Percentiles rank a stretch among this genome's conserved stretches.
Conservation (phyloP, 2,888 invertebrate species). For the Diploptera punctata region DNA sequence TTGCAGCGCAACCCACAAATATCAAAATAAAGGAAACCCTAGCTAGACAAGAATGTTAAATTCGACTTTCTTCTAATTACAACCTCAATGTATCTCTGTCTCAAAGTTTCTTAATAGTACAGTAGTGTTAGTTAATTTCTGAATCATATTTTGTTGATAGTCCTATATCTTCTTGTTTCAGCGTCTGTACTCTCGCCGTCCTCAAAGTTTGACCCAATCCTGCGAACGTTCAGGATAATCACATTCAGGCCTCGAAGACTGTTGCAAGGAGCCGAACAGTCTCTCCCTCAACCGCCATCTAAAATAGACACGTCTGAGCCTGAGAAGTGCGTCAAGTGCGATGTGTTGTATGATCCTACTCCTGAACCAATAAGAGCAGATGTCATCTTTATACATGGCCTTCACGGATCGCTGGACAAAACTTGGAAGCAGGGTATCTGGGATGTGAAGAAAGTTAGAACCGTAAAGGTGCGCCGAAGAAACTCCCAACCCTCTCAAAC, state of each 20-base stretch:
- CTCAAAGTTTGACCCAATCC: conserved; percentile 35
- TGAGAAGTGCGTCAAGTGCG: conserved; percentile 54
- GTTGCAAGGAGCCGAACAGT: neutral
- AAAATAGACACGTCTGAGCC: conserved; percentile 41
- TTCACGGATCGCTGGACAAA: conserved; percentile 77
- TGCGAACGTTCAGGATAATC: conserved; percentile 33
- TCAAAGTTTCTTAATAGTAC: no score
- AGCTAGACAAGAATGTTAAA: no score
- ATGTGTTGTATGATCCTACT: conserved; percentile 52
- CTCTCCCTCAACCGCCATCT: neutral
- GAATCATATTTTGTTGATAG: no score
- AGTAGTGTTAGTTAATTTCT: no score
- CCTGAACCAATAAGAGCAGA: conserved; percentile 59
- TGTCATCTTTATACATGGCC: conserved; percentile 83
- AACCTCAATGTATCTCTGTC: no score
- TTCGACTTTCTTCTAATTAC: no score
- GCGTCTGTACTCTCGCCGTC: conserved; percentile 27
- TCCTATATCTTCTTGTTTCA: neutral
- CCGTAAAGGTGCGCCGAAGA: conserved; percentile 18
- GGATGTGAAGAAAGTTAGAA: conserved; percentile 50
- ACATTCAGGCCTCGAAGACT: conserved; percentile 16
- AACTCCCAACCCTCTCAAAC: neutral
- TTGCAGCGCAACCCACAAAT: no score
- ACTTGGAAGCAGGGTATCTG: conserved; percentile 85
- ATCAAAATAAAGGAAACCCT: no score